Base-by-base conservation (phyloP, 2,113 vertebrate species). In the Rhizomys pruinosus region DNA sequence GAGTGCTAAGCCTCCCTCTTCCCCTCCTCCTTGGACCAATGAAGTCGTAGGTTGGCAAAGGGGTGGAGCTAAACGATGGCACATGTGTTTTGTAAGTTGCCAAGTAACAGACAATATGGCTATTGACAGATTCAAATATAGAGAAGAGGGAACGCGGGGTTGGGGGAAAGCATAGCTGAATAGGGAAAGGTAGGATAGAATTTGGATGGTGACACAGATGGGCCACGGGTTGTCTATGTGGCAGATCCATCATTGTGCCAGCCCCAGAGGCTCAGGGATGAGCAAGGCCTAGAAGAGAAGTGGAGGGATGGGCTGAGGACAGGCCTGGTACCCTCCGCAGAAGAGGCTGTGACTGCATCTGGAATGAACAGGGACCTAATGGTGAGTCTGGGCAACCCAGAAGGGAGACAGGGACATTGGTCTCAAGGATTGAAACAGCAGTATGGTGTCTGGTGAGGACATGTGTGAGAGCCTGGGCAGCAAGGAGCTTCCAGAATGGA, bases 151-250 rank as follows among this genome's bases (percentile, higher is more conserved):
- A n/a, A n/a, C n/a, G n/a, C n/a, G n/a, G 19, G 22, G 44, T 47
- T 0, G 20, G 32, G 47, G 4, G 84, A 64, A 20, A 55, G 0
- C 0, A 10, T 8, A n/a, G 6, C 32, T 47, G 47, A 69, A 44
- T 37, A 27, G 27, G 5, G 23, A 74, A 92, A 3, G 57, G 7
- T n/a, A 11, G 37, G n/a, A 15, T 90, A 20, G 23, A 77, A 17
- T 34, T 29, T 64, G 42, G 63, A 78, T 87, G 17, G 13, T 63
- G 44, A 9, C n/a, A 63, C 32, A 59, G 7, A 20, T 6, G 34
- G 13, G 7, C 34, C n/a, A 13, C 20, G 39, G 12, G 9, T 29
- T 39, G 44, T 32, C 29, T 25, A 55, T 29, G 6, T 39, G 66
- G 39, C 44, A 55, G 13, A 39, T 12, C 63, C 57, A 44, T 37